Conservation (phyloP, 2,888 invertebrate species). For the Epinotia ramella region DNA sequence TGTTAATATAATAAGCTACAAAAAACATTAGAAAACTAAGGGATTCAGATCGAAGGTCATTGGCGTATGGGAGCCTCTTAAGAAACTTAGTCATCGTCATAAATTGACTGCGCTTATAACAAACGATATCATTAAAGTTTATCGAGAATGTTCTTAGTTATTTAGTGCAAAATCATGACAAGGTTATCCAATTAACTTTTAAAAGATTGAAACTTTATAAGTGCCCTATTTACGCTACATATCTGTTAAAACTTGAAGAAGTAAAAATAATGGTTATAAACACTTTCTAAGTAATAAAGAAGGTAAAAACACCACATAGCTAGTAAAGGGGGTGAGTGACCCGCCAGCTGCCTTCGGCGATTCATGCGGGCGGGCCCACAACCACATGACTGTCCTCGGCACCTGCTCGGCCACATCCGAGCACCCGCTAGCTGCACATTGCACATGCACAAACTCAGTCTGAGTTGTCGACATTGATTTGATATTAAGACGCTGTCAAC, state of each 20-base stretch:
- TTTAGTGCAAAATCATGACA: conserved; percentile 15
- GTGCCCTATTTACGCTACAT: neutral
- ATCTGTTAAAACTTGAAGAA: no score
- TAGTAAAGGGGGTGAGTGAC: conserved; percentile 69
- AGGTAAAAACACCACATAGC: conserved; percentile 56
- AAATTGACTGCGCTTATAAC: conserved; percentile 9
- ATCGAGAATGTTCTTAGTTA: neutral
- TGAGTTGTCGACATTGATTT: neutral
- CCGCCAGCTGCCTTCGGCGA: conserved; percentile 67
- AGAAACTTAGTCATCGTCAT: conserved; percentile 12
- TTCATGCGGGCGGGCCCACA: conserved; percentile 50
- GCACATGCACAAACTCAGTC: conserved; percentile 1
- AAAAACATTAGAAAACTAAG: no score
- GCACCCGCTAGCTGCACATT: conserved; percentile 38
- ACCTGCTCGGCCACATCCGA: conserved; percentile 41
- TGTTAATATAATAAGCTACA: no score
- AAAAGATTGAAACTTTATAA: neutral
- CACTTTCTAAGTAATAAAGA: conserved; percentile 8
- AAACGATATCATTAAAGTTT: conserved; percentile 14
- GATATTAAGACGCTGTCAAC: no score
- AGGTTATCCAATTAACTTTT: conserved; percentile 4
- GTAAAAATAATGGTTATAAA: neutral
- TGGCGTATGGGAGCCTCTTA: conserved; percentile 10
- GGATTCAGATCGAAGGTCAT: no score
- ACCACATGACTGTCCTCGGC: conserved; percentile 28